A percentile compares a stretch with the other conserved stretches of the same genome.
These are phyloP conservation scores for Chaetops frenatus DNA, from an alignment of 2,113 vertebrate species.

Conservation along the genomic window DNA sequence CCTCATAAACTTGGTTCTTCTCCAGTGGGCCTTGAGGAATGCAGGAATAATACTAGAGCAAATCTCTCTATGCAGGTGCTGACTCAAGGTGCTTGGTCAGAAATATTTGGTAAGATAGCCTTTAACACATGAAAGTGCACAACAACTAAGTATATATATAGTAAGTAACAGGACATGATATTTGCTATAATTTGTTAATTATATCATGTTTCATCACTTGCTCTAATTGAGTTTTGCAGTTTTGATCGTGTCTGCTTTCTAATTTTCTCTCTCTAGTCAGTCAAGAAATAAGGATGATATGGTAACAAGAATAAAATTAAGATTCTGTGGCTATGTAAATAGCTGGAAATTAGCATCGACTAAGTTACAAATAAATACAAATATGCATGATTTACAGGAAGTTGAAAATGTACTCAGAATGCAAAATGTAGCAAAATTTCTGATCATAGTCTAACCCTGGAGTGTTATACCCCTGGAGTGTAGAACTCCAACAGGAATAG, in stretches of 20 bases:
- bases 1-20: not conserved
- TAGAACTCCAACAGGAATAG: not conserved
- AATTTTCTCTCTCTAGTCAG: not conserved
- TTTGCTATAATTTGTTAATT: not conserved
- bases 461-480: not conserved
- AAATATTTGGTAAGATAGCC: not conserved
- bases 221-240: not conserved
- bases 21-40: not conserved
- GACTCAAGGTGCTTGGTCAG: not conserved
- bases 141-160: not conserved
- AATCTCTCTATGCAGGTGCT: not conserved
- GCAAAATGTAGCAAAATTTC: not conserved
- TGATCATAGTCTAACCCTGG: not conserved
- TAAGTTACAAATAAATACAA: not conserved
- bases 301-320: not conserved
- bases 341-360: not conserved
- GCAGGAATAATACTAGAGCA: not conserved
- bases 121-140: not conserved
- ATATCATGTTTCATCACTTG: not conserved
- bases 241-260: not conserved
- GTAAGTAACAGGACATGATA: not conserved
- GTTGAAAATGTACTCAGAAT: not conserved
- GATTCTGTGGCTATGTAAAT: not conserved
- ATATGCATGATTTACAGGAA: not conserved
- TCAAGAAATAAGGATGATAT: not conserved